Evolutionary conservation across 2,797 vertebrate species (phyloP).

Genomic region (Simalia tracyae): DNA sequence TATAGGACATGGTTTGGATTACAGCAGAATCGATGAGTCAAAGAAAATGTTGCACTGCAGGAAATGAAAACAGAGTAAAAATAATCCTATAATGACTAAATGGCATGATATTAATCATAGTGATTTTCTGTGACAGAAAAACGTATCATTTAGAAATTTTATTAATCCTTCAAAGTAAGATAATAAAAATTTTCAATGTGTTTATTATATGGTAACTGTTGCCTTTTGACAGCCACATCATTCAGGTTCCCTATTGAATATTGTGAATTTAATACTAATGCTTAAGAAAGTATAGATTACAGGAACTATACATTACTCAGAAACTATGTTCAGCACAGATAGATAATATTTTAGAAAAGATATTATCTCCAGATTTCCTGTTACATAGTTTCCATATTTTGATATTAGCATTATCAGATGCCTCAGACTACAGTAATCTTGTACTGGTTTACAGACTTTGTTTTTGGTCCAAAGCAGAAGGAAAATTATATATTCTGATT

Average conservation of each 20-base stretch:
- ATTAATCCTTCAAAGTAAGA: conserved; percentile 62
- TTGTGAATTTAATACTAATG: neutral
- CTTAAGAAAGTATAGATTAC: conserved; percentile 18
- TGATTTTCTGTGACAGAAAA: conserved; percentile 57
- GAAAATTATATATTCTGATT: neutral
- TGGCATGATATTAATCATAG: conserved; percentile 46
- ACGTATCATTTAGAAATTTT: conserved; percentile 52
- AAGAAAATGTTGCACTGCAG: neutral
- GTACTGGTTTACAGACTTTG: neutral
- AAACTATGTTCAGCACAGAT: neutral
- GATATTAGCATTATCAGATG: neutral
- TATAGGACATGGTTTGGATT: neutral
- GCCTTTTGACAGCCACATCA: conserved; percentile 30
- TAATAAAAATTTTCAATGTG: conserved; percentile 17
- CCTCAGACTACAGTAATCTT: neutral
- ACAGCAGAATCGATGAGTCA: fast-evolving
- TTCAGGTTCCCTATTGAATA: conserved; percentile 25
- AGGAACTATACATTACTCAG: conserved; percentile 19
- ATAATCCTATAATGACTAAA: conserved; percentile 44
- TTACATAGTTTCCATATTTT: conserved; percentile 8
- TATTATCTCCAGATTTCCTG: neutral
- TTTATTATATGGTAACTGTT: neutral
- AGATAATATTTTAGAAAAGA: neutral
- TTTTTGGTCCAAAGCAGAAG: neutral
- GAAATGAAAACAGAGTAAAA: conserved; percentile 48